Conservation (phyloP, 1,140 invertebrate species). For the Caenorhabditis brenneri region DNA sequence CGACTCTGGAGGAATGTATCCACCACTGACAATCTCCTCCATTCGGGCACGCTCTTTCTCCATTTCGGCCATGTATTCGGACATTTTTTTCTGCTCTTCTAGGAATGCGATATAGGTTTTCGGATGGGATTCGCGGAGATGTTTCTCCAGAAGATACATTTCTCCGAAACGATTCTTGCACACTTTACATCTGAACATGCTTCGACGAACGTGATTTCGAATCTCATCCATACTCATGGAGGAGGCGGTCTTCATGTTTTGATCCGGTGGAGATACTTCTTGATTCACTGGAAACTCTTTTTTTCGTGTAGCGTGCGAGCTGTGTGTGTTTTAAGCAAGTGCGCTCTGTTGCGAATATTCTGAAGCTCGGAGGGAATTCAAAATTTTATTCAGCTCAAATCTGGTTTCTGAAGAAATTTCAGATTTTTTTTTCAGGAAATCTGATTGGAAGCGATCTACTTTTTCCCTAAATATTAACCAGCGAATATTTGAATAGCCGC, state of each 20-base stretch:
- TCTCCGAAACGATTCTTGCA: constrained; percentile 70
- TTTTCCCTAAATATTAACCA: too few species aligned
- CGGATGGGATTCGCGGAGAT: constrained; percentile 68
- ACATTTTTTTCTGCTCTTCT: constrained; percentile 63
- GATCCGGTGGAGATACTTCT: constrained; percentile 8
- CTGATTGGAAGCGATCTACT: too few species aligned
- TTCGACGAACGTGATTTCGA: constrained; percentile 61
- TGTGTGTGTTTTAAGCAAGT: too few species aligned
- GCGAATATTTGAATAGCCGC: too few species aligned
- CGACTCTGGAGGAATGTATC: constrained; percentile 68
- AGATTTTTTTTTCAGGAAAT: too few species aligned
- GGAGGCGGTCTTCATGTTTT: constrained; percentile 49
- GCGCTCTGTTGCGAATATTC: too few species aligned
- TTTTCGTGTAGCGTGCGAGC: too few species aligned
- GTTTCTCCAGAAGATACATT: constrained; percentile 66
- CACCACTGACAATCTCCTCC: constrained; percentile 65
- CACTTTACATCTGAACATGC: constrained; percentile 66
- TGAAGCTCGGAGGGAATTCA: too few species aligned
- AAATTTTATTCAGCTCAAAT: too few species aligned
- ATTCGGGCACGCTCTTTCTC: constrained; percentile 68
- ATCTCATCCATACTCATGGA: constrained; percentile 67
- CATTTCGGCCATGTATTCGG: neutral
- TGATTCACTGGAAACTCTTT: neutral
- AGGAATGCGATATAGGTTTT: constrained; percentile 67
- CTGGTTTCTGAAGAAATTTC: too few species aligned